Base-by-base conservation (phyloP, 1,140 invertebrate species). In the Calycopis cecrops region DNA sequence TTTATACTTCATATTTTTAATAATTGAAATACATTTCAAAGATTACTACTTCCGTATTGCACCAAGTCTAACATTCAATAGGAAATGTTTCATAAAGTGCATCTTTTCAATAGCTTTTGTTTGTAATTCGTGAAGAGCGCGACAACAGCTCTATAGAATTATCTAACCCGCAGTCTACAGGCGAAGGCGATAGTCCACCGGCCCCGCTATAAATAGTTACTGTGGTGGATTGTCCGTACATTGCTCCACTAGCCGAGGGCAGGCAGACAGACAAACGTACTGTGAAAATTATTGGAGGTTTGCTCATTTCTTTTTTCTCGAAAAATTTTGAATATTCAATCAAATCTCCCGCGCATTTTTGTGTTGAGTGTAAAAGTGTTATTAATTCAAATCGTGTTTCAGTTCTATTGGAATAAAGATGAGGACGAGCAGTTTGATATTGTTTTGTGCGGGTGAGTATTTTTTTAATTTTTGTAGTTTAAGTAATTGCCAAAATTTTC, bases 251-350 rank as follows among this genome's bases (percentile, higher is more conserved):
- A 63, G 69, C 67, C 52, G 69, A 71, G 65, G 71, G 81, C n/a
- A n/a, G 81, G 76, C 63, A 63, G 62, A 64, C 69, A 69, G 73
- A 72, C 71, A 35, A 18, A 14, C 69, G 59, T 67, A 73, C 63
- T 55, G 84, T 83, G 78, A 84, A 85, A 77, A 74, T 84, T 69
- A 62, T 83, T 74, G 73, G 79, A 87, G 85, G 85, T 87, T 69
- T 70, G 71, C 54, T 60, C 59, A 53, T 59, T 62, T 59, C 61
- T 59, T 52, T 34, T 34, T 42, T 16, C 28, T 18, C 40, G 38
- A 33, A 10, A 47, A 48, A 11, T 9, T 48, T 48, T 28, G 8
- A 11, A 28, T 8, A 1, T 11, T n/a, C n/a, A n/a, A 21, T 48
- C 1, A 28, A 48, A 48, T 28, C 18, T 12, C 1, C 8, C 8